A percentile compares a stretch with the other conserved stretches of the same genome.
Conservation (phyloP, 1,140 invertebrate genomes). For the Contarinia nasturtii region DNA sequence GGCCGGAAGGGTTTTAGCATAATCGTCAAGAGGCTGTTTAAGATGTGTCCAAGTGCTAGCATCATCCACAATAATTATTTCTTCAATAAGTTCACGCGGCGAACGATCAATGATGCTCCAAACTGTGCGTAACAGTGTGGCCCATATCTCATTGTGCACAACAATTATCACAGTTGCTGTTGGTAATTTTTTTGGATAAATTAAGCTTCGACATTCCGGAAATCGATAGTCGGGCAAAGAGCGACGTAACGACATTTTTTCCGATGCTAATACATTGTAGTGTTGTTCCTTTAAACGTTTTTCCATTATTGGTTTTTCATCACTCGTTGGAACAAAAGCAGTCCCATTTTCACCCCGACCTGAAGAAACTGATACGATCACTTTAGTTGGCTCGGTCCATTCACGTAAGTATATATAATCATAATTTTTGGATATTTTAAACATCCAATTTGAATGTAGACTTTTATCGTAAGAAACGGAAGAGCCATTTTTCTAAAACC, state of each 20-base stretch:
- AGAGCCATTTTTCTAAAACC: too few relatives aligned
- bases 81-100: slow-evolving; percentile 40
- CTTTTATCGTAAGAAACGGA: too few relatives aligned
- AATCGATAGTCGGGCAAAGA: slow-evolving; percentile 87
- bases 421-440: not conserved
- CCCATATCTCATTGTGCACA: slow-evolving; percentile 80
- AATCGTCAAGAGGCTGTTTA: slow-evolving; percentile 45
- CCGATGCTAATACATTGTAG: slow-evolving; percentile 94
- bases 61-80: slow-evolving; percentile 68
- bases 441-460: not conserved
- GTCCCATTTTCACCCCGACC: not conserved
- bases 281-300: slow-evolving; percentile 95
- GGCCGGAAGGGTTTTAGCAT: slow-evolving; percentile 49
- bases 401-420: not conserved
- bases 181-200: slow-evolving; percentile 22
- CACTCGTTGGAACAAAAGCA: not conserved
- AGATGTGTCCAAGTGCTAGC: slow-evolving; percentile 41
- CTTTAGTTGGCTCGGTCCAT: not conserved
- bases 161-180: slow-evolving; percentile 61
- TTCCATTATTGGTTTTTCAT: slow-evolving; percentile 42
- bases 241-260: slow-evolving; percentile 92
- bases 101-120: slow-evolving; percentile 60
- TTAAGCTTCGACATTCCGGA: slow-evolving; percentile 39
- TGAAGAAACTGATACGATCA: not conserved
- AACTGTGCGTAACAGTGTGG: slow-evolving; percentile 59